A percentile compares a stretch with the other conserved stretches of the same genome.
Conservation (phyloP, 2,113 vertebrate species). For the Podocnemis expansa region DNA sequence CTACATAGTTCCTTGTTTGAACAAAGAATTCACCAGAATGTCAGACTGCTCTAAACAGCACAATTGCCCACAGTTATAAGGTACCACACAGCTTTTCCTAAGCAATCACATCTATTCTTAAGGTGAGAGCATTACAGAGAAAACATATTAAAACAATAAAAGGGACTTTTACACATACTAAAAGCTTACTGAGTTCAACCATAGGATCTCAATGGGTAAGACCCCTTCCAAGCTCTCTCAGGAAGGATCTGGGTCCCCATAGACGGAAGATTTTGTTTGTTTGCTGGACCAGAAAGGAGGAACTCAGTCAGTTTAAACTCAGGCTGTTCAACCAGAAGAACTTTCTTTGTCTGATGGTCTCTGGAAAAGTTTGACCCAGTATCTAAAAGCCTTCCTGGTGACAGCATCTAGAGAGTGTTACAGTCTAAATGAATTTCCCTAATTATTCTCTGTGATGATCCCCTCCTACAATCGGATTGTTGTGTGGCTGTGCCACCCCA, state of each 20-base stretch:
- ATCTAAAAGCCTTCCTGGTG: neutral
- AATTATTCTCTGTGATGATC: no score
- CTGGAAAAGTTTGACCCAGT: neutral
- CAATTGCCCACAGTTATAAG: neutral
- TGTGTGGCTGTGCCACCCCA: no score
- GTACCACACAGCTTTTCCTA: neutral
- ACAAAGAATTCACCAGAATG: neutral
- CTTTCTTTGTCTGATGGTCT: neutral
- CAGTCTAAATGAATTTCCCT: neutral
- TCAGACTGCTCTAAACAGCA: neutral
- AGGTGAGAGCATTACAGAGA: neutral
- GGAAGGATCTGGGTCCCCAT: neutral
- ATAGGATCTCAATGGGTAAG: neutral
- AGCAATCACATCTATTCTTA: neutral
- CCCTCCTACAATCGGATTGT: no score
- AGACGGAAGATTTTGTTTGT: no score
- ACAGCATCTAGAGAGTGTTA: neutral
- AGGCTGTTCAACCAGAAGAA: neutral
- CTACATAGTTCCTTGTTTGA: neutral
- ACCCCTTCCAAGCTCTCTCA: neutral
- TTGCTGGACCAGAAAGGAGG: neutral
- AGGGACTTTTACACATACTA: neutral
- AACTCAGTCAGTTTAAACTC: neutral
- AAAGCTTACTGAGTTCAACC: neutral
- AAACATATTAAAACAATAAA: neutral